Evolutionary conservation across 2,888 invertebrate species (phyloP).

Genomic region (Parnassius mnemosyne): DNA sequence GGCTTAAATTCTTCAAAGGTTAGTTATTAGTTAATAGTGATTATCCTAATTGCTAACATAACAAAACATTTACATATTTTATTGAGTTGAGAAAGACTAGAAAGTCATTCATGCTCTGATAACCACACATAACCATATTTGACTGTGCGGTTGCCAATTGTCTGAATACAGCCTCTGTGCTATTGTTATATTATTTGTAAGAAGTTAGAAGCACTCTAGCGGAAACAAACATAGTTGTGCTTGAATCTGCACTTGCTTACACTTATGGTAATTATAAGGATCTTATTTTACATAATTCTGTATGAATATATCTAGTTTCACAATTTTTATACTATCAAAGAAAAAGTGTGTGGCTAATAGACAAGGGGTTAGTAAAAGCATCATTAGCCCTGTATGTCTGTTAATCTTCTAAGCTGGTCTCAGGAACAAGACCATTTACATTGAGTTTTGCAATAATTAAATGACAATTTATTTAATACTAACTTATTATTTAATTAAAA

Average conservation of each 20-base stretch:
- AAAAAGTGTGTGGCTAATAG: no score
- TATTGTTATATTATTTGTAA: constrained; percentile 72
- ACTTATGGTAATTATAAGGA: constrained; percentile 21
- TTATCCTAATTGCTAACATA: constrained; percentile 28
- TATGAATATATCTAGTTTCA: neutral
- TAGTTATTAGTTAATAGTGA: no score
- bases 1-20: constrained; percentile 91
- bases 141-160: constrained; percentile 64
- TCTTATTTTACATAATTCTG: constrained; percentile 5
- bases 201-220: constrained; percentile 54
- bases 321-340: no score
- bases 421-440: no score
- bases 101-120: constrained; percentile 80
- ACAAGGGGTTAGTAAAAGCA: no score
- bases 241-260: constrained; percentile 4
- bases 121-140: constrained; percentile 66
- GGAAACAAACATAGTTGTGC: constrained; percentile 47
- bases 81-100: constrained; percentile 54
- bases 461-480: no score
- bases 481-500: no score
- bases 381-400: no score
- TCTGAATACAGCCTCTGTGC: constrained; percentile 63
- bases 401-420: no score
- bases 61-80: constrained; percentile 27
- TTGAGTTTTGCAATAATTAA: no score